These are phyloP conservation scores for Enteromius argenteus DNA, from an alignment of 2,797 vertebrate species.

Conservation along the genomic window DNA sequence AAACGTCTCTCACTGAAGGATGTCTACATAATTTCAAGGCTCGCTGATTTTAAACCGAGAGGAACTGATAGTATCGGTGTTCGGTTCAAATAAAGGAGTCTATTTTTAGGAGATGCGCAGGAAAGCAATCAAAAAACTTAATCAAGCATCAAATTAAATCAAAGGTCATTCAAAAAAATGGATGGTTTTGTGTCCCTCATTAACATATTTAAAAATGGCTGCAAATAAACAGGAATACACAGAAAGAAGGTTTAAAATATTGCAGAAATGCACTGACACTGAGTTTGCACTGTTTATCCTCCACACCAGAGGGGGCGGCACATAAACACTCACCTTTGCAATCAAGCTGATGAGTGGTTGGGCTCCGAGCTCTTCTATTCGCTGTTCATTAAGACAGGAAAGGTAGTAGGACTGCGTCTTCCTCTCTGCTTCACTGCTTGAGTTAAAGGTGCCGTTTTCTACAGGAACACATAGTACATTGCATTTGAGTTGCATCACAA, in stretches of 20 bases:
- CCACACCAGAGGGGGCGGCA: not conserved
- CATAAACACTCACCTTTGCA: slow-evolving; percentile 80
- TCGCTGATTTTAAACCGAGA: slow-evolving; percentile 23
- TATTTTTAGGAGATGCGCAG: slow-evolving; percentile 7
- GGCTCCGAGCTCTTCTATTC: slow-evolving; percentile 91
- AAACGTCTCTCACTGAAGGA: not conserved
- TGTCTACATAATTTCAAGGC: slow-evolving; percentile 29
- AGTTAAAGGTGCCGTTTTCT: slow-evolving; percentile 95
- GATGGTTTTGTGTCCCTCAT: not conserved
- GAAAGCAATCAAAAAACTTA: slow-evolving; percentile 9
- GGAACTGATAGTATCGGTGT: slow-evolving; percentile 3
- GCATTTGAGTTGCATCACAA: slow-evolving; percentile 1
- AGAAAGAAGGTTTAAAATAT: not conserved
- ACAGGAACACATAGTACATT: slow-evolving; percentile 3
- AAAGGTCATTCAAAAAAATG: slow-evolving; percentile 7
- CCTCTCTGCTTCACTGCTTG: slow-evolving; percentile 93
- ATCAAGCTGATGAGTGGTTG: slow-evolving; percentile 93
- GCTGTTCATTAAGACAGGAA: slow-evolving; percentile 92
- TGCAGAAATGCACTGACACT: not conserved
- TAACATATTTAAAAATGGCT: not conserved
- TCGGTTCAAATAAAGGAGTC: not conserved
- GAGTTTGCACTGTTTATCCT: not conserved
- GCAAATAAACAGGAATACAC: not conserved
- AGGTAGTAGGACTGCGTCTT: slow-evolving; percentile 95
- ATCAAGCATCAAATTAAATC: slow-evolving; percentile 22